Evolutionary conservation across 2,888 invertebrate genomes (phyloP), one percentile per base, ranked within the genome.

Genomic region (Drosophila nr. perissopoda): DNA sequence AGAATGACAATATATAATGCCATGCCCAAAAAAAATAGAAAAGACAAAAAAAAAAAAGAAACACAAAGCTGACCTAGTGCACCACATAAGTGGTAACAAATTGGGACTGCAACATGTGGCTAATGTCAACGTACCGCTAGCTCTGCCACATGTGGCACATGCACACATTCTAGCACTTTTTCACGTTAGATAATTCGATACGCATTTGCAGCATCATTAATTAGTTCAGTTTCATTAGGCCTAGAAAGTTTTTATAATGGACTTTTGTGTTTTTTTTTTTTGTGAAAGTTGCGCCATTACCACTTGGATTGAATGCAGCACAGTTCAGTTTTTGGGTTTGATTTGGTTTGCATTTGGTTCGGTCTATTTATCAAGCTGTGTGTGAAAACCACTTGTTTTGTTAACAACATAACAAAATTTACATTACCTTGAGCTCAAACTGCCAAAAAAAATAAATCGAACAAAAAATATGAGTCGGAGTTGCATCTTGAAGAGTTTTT

Each of bases 391-490:
- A 83, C 79, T 83, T 87, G 79, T 76, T 81, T 83, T 87, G 72
- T 76, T 81, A 64, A 76, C 70, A 79, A 64, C 70, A 51, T 62
- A 64, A 64, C 48, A 68, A 66, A 70, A 79, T 68, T 62, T 72
- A 79, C 89, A 82, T 88, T 88, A 89, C 86, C 86, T 86, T 86
- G 88, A 85, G 90, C 90, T 65, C 79, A 83, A 89, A 89, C 83
- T 86, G 88, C 89, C 90, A 83, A 89, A 83, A 46, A 52, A 51
- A 6, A 27, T 29, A 51, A 71, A 48, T 21, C 13, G 42, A 58
- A 40, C 52, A 33, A 49, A 65, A 46, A 56, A 40, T 52, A 29
- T 48, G 46, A 62, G 54, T 76, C 38, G 59, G 62, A 56, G 27
- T 27, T 70, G 61, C 74, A 73, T 57, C 76, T 76, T 72, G 53